phyloP scores from a whole-genome alignment of 2,113 vertebrate species.

The Phodopus roborovskii region DNA sequence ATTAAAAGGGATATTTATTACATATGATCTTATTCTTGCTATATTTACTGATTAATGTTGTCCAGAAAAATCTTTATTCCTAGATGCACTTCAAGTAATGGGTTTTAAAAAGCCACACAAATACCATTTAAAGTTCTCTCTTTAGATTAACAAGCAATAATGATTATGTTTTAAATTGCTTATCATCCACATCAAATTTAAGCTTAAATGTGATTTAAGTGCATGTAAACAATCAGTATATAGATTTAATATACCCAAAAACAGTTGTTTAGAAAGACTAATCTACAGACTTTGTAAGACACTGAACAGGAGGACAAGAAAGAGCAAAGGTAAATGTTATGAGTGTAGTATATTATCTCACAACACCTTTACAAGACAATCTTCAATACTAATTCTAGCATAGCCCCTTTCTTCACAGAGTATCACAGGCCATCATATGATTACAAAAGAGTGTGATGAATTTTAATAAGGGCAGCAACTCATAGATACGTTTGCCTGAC shows the following conservation, averaged over 20 bases:
- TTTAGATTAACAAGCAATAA: conserved; percentile 11
- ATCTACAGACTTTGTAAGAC: background rate
- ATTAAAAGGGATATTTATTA: background rate
- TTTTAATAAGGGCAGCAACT: background rate
- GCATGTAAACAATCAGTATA: background rate
- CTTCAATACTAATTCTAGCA: background rate
- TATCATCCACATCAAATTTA: conserved; percentile 22
- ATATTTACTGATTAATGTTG: conserved; percentile 3
- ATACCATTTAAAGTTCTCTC: background rate
- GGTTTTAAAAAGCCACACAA: background rate
- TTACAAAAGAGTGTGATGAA: background rate
- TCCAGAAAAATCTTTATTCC: conserved; percentile 7
- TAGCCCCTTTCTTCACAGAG: background rate
- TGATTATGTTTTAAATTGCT: background rate
- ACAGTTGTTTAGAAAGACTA: conserved; percentile 21
- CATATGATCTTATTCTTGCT: background rate
- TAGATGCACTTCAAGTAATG: background rate
- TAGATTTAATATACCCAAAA: conserved; percentile 7
- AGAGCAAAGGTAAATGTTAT: background rate
- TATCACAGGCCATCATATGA: background rate
- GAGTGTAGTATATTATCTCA: background rate
- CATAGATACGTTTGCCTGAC: background rate
- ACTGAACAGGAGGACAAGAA: background rate
- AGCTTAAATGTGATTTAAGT: conserved; percentile 38
- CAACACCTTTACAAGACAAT: background rate